phyloP scores from a whole-genome alignment of 2,113 vertebrate genomes.

The Hylia prasina region DNA sequence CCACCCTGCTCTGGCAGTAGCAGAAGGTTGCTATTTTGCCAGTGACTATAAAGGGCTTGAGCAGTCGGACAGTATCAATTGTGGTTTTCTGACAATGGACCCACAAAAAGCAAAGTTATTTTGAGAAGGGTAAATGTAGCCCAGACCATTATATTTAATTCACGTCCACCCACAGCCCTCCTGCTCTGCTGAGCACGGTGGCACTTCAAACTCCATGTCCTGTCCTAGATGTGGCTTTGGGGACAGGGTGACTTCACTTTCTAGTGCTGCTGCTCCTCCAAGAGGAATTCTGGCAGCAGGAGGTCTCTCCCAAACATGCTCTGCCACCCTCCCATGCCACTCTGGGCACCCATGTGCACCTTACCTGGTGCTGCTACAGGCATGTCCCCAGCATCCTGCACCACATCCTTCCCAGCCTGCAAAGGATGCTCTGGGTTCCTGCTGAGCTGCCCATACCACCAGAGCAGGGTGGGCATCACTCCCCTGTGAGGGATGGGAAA shows the following conservation, averaged over 20 bases:
- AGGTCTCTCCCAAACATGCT: neutral
- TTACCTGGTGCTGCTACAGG: neutral
- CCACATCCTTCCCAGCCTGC: neutral
- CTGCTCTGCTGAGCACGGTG: neutral
- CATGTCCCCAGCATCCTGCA: neutral
- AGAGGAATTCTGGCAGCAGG: neutral
- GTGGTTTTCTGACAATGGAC: constrained; percentile 32
- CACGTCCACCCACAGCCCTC: neutral
- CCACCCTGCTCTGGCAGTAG: neutral
- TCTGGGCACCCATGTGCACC: too few relatives aligned
- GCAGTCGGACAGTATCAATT: neutral
- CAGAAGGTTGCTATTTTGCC: neutral
- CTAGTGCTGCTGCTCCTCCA: neutral
- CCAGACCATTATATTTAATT: neutral
- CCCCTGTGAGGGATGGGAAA: neutral
- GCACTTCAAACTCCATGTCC: neutral
- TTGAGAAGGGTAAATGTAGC: constrained; percentile 11
- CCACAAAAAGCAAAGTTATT: constrained; percentile 40
- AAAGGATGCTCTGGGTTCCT: neutral
- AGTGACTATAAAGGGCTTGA: neutral
- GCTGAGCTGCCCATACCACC: neutral
- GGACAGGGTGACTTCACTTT: rapidly evolving
- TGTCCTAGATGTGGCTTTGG: neutral
- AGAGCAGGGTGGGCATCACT: neutral
- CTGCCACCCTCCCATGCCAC: neutral